Base-by-base conservation (phyloP, 1,140 invertebrate species). In the Heliconius eleuchia region DNA sequence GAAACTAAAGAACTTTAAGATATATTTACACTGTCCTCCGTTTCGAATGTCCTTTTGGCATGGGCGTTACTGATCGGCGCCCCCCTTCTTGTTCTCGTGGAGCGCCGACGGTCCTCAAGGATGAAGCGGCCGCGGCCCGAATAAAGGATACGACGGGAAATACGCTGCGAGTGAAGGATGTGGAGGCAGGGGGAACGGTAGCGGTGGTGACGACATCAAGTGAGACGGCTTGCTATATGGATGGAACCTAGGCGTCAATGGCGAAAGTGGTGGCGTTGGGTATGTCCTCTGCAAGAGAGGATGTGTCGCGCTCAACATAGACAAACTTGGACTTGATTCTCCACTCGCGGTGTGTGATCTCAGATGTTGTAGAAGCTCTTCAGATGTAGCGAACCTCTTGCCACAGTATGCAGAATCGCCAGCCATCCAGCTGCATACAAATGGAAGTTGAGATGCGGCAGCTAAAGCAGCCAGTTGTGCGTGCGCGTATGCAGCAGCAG, bases 341-440 rank as follows among this genome's bases (percentile, higher is more conserved):
- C 94, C 89, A 73, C 92, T 95, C 46, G 96, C 95, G 0, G 98
- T 99, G 90, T 99, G 98, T 34, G 97, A 98, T 81, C 98, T 95
- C 73, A 99, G 95, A 94, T 99, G 98, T 86, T 98, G 97, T 70
- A 99, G 95, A 3, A 99, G 95, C 90, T 99, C 98, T 83, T 99
- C 98, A 1, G 98, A 98, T 70, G 96, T 97, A 18, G 96, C 94
- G 89, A 99, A 99, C 66, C 98, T 94, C 89, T 99, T 99, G 34
- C 98, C 98, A 89, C 98, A 99, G 87, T 98, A 99, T 0, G 96
- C 95, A 0, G 96, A 96, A 89, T 98, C 98, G 23, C 97, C 97
- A 13, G 97, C 97, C 85, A 99, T 97, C 98, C 98, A 99, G 90
- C 97, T 99, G 92, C 98, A 99, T 0, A 98, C 96, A 88, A 97